Evolutionary conservation across 2,888 invertebrate genomes (phyloP).

Genomic region (Watsonalla binaria): DNA sequence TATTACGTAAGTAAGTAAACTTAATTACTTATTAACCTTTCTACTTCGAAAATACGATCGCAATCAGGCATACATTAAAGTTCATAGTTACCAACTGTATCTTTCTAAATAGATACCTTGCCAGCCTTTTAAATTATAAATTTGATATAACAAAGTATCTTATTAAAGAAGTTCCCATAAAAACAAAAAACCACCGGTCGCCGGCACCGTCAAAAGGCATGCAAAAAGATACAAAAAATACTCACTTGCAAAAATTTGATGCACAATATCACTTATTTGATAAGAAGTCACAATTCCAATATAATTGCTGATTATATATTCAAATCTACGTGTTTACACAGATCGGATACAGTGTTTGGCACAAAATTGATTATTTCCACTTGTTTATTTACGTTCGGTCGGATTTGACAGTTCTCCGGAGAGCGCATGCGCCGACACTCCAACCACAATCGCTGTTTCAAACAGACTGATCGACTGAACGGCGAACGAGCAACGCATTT

Average conservation of each 20-base stretch:
- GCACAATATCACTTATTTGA: constrained; percentile 45
- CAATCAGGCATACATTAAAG: too few species aligned
- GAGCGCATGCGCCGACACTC: constrained; percentile 58
- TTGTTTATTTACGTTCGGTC: constrained; percentile 69
- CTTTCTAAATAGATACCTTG: too few species aligned
- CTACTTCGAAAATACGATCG: too few species aligned
- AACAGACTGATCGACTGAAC: constrained; percentile 43
- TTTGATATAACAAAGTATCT: too few species aligned
- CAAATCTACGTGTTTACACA: constrained; percentile 9
- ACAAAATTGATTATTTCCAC: constrained; percentile 46
- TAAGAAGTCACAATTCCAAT: constrained; percentile 15
- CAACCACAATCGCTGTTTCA: constrained; percentile 45
- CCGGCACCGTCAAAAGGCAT: constrained; percentile 42
- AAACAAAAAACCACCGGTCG: constrained; percentile 51
- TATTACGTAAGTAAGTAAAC: too few species aligned
- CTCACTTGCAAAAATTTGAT: constrained; percentile 63
- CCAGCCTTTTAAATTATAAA: too few species aligned
- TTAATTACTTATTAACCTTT: too few species aligned
- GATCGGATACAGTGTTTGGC: constrained; percentile 31
- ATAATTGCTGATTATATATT: constrained; percentile 9
- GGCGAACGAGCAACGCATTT: constrained; percentile 18
- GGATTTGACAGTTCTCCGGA: constrained; percentile 51
- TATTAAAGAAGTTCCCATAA: constrained; percentile 34
- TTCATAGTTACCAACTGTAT: too few species aligned
- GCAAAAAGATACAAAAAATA: constrained; percentile 55